Conservation (phyloP, 2,797 vertebrate genomes). For the Leptatherina wallacei region DNA sequence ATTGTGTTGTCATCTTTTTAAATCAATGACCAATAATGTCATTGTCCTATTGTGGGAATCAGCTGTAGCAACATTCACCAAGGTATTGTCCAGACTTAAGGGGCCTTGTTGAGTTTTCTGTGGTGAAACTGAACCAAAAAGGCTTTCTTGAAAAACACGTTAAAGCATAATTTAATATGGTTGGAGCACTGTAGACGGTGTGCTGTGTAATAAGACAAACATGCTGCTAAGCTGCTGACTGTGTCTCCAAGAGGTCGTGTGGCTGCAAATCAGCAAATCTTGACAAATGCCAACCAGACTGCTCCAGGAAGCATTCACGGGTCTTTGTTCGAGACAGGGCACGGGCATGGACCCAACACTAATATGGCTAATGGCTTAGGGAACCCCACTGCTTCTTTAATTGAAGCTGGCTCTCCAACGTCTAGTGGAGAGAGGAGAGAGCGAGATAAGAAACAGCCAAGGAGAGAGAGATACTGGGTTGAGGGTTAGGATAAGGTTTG, state of each 20-base stretch:
- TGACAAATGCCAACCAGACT: constrained; percentile 57
- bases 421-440: constrained; percentile 53
- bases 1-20: constrained; percentile 48
- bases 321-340: constrained; percentile 72
- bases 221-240: constrained; percentile 20
- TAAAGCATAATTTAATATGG: constrained; percentile 34
- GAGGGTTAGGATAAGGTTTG: constrained; percentile 47
- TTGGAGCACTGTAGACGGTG: background rate
- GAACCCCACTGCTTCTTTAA: constrained; percentile 81
- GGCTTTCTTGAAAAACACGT: constrained; percentile 6
- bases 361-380: constrained; percentile 81
- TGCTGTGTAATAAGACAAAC: constrained; percentile 15
- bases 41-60: constrained; percentile 15
- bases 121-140: background rate
- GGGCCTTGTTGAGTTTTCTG: background rate
- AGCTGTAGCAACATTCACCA: constrained; percentile 14
- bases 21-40: constrained; percentile 35
- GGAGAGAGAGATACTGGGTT: constrained; percentile 28
- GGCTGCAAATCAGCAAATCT: constrained; percentile 47
- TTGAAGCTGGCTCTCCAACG: constrained; percentile 76
- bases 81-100: constrained; percentile 8
- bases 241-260: constrained; percentile 32
- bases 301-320: constrained; percentile 55
- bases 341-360: constrained; percentile 73
- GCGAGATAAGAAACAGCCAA: constrained; percentile 64